Conservation (phyloP, 1,140 invertebrate species). For the Antheraea mylitta region DNA sequence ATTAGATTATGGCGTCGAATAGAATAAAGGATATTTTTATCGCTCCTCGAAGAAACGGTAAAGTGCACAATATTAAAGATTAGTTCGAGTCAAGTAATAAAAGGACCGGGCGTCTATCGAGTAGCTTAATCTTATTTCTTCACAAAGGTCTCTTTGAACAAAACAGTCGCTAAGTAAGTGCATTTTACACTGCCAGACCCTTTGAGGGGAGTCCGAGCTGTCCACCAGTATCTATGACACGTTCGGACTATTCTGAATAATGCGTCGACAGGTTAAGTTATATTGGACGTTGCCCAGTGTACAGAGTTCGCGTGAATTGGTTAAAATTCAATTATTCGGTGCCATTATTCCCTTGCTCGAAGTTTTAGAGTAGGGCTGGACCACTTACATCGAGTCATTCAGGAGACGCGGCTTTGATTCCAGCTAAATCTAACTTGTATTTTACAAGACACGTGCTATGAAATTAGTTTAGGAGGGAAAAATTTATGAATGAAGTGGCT, state of each 20-base stretch:
- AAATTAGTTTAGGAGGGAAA: constrained; percentile 6
- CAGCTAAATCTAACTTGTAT: constrained; percentile 29
- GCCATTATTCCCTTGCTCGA: constrained; percentile 42
- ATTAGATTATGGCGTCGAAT: no score
- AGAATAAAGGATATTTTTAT: no score
- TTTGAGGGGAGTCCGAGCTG: constrained; percentile 32
- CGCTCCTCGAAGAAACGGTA: neutral
- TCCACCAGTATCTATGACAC: neutral
- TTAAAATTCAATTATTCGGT: constrained; percentile 54
- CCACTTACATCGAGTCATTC: constrained; percentile 35
- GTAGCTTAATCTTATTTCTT: constrained; percentile 48
- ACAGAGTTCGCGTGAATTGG: constrained; percentile 41
- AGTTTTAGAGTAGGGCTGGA: constrained; percentile 36
- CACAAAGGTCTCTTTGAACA: constrained; percentile 40
- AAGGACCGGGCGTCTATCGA: constrained; percentile 26
- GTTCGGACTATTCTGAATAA: neutral
- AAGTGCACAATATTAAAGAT: neutral
- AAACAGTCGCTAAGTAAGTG: constrained; percentile 49
- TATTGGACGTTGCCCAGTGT: constrained; percentile 25
- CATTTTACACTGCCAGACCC: constrained; percentile 54
- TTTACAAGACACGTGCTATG: constrained; percentile 6
- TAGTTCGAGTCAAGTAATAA: constrained; percentile 9
- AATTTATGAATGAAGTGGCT: neutral
- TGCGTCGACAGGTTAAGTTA: constrained; percentile 17
- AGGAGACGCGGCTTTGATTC: constrained; percentile 29